phyloP scores from a whole-genome alignment of 2,113 vertebrate genomes.

The Pedionomus torquatus region DNA sequence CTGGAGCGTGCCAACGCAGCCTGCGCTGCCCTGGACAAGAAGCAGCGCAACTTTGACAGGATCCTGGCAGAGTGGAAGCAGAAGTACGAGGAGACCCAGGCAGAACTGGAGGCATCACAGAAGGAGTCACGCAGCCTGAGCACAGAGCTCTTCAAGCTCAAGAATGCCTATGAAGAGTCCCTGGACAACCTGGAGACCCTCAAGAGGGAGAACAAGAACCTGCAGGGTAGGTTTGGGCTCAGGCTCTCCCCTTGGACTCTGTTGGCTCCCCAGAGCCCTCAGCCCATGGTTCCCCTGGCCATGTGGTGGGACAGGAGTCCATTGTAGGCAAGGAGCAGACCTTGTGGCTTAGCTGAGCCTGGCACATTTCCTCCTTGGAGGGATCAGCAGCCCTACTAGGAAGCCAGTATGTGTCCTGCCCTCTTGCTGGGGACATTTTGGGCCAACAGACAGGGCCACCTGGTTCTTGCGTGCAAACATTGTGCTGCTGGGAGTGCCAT shows the following conservation, averaged over 20 bases:
- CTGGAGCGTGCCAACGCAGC: conserved; percentile 88
- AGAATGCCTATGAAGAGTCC: conserved; percentile 90
- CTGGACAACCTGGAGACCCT: conserved; percentile 89
- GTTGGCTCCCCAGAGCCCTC: not conserved
- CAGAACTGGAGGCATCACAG: conserved; percentile 87
- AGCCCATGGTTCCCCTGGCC: not conserved
- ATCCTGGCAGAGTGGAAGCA: conserved; percentile 87
- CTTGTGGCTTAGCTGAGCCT: not conserved
- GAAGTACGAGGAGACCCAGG: conserved; percentile 90
- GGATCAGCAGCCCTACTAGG: not conserved
- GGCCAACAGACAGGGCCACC: not conserved
- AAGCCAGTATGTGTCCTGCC: not conserved
- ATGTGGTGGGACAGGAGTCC: not conserved
- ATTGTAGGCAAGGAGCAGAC: not conserved
- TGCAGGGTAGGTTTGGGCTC: conserved; percentile 81
- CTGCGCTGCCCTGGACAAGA: conserved; percentile 87
- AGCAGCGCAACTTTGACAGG: conserved; percentile 90
- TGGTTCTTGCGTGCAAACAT: too few species aligned
- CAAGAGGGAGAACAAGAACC: conserved; percentile 94
- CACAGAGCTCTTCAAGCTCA: conserved; percentile 92
- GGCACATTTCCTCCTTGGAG: not conserved
- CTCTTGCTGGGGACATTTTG: not conserved
- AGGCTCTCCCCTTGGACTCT: not conserved
- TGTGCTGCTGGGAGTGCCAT: fast-evolving
- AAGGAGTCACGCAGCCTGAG: conserved; percentile 89